Evolutionary conservation across 92 coral and sea anemone genomes (phyloP).

Genomic region (Palythoa heliodiscus): DNA sequence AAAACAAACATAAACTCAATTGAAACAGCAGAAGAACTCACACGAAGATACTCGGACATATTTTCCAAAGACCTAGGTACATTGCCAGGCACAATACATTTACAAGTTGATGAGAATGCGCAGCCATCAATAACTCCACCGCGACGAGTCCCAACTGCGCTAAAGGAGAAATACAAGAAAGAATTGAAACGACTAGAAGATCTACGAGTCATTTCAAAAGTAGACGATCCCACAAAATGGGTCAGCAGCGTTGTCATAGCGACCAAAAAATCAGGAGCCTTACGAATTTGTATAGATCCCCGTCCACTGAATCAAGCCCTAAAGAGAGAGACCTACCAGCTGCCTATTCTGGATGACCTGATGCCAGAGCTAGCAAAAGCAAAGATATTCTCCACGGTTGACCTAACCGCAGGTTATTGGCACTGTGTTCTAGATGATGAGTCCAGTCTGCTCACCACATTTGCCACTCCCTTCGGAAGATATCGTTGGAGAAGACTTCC

Average conservation of each 20-base stretch:
- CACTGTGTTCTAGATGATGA: slow-evolving; percentile 57
- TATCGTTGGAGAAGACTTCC: slow-evolving; percentile 51
- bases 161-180: neutral
- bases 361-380: slow-evolving; percentile 39
- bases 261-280: slow-evolving; percentile 22
- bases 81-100: neutral
- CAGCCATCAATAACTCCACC: neutral
- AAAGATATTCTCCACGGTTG: slow-evolving; percentile 42
- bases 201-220: slow-evolving; percentile 11
- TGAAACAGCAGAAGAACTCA: too few species aligned
- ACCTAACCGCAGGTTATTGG: slow-evolving; percentile 52
- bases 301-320: slow-evolving; percentile 27
- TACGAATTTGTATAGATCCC: neutral
- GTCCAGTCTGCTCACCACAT: slow-evolving; percentile 61
- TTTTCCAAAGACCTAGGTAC: too few species aligned
- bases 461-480: slow-evolving; percentile 59
- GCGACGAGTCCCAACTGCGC: neutral
- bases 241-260: slow-evolving; percentile 12
- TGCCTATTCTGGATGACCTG: slow-evolving; percentile 30
- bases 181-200: slow-evolving; percentile 15
- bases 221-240: slow-evolving; percentile 21
- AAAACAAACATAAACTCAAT: neutral
- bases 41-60: neutral
- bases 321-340: slow-evolving; percentile 32
- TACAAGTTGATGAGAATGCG: neutral